Base-by-base conservation (phyloP, 1,140 invertebrate genomes). In the Drosophila punjabiensis region DNA sequence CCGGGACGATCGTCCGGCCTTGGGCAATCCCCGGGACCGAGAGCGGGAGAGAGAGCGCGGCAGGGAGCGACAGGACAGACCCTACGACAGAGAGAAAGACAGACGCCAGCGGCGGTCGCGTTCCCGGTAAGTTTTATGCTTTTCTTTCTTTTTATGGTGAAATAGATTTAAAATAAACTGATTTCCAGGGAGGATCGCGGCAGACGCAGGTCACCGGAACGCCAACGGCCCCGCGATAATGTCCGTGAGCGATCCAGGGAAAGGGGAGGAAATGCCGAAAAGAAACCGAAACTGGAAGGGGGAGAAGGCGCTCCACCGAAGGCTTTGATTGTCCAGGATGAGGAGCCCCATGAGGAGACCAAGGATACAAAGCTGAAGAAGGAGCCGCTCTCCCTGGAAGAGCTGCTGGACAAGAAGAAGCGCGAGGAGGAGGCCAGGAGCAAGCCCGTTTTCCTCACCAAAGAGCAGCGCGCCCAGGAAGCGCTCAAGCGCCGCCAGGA, bases 371-470 rank as follows among this genome's bases (percentile, higher is more conserved):
- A 87, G 58, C 3, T 70, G 0, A 92, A 97, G 93, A 96, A 96
- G 68, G 98, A 98, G 93, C 99, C 99, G 0, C 94, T 99, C 6
- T 99, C 98, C 47, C 94, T 99, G 24, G 99, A 99, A 93, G 99
- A 99, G 93, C 92, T 99, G 37, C 93, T 99, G 20, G 96, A 98
- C 0, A 99, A 99, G 92, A 99, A 99, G 90, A 99, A 99, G 93
- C 97, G 98, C 5, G 98, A 99, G 93, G 98, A 99, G 93, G 97
- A 97, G 81, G 97, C 97, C 28, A 96, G 96, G 47, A 96, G 97
- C 65, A 99, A 99, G 94, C 99, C 99, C 0, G 98, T 99, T 55
- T 99, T 99, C 94, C 94, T 99, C 28, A 98, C 98, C 0, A 99
- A 99, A 94, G 98, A 99, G 93, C 98, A 99, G 94, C 95, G 99